Evolutionary conservation across 2,113 vertebrate genomes (phyloP).

Genomic region (Smithornis capensis): DNA sequence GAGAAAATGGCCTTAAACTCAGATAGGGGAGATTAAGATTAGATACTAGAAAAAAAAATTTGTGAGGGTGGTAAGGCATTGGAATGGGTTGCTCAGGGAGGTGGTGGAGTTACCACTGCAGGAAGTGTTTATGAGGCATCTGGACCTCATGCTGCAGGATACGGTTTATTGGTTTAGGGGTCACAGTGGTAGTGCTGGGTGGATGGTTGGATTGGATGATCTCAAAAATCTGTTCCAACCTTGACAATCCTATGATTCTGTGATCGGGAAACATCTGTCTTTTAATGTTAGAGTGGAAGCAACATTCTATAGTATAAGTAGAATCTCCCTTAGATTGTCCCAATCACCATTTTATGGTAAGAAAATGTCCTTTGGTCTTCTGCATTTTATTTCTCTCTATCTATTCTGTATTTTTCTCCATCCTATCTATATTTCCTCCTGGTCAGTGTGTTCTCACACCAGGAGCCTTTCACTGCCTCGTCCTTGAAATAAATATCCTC

Average conservation of each 20-base stretch:
- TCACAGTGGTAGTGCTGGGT: not conserved
- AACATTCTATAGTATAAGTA: not conserved
- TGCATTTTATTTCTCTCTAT: not conserved
- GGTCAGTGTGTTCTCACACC: accelerated
- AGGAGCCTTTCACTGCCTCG: not conserved
- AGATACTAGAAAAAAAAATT: not conserved
- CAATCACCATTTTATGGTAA: not conserved
- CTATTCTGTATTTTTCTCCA: too few relatives aligned
- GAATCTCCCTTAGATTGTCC: not conserved
- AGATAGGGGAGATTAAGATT: not conserved
- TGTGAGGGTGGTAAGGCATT: accelerated
- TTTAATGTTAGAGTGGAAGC: accelerated
- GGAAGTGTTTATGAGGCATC: not conserved
- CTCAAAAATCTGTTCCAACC: not conserved
- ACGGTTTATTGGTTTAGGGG: not conserved
- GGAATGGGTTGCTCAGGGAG: not conserved
- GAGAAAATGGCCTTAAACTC: not conserved
- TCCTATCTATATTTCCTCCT: not conserved
- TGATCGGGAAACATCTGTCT: not conserved
- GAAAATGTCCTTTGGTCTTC: not conserved
- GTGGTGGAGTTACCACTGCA: not conserved
- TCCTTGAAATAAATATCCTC: not conserved
- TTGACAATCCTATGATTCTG: not conserved
- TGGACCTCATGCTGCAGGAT: not conserved
- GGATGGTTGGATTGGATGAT: not conserved